These are phyloP conservation scores for Misgurnus anguillicaudatus DNA, from an alignment of 2,113 vertebrate genomes.

Conservation along the genomic window DNA sequence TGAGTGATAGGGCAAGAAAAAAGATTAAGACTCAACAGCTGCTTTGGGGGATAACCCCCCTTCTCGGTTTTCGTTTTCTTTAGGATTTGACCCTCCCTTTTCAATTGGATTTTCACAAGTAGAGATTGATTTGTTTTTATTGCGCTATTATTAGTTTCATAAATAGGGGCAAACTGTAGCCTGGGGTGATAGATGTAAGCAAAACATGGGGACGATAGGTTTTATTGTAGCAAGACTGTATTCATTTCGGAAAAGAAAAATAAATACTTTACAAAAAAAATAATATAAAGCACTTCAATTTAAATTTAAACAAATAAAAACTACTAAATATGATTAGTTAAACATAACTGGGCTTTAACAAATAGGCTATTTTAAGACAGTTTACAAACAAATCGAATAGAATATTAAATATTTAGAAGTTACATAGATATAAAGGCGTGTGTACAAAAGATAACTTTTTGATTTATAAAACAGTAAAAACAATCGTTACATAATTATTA, in stretches of 20 bases:
- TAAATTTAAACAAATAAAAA: neutral
- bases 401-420: neutral
- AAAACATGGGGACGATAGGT: too few relatives aligned
- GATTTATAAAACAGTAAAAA: too few relatives aligned
- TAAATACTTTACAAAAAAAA: too few relatives aligned
- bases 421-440: too few relatives aligned
- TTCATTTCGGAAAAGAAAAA: neutral
- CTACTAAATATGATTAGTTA: too few relatives aligned
- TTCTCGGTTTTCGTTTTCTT: constrained; percentile 40
- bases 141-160: constrained; percentile 67
- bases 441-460: neutral
- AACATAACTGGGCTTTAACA: neutral
- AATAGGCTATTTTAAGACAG: neutral
- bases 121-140: constrained; percentile 84
- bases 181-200: neutral
- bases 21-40: constrained; percentile 79
- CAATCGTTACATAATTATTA: neutral
- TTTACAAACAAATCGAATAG: neutral
- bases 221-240: neutral
- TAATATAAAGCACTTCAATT: too few relatives aligned
- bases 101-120: constrained; percentile 78
- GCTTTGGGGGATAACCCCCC: constrained; percentile 67
- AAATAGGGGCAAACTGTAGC: constrained; percentile 19
- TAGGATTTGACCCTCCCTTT: constrained; percentile 52
- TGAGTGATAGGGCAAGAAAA: constrained; percentile 86